phyloP scores from a whole-genome alignment of 2,888 invertebrate genomes.

The Globia sparganii region DNA sequence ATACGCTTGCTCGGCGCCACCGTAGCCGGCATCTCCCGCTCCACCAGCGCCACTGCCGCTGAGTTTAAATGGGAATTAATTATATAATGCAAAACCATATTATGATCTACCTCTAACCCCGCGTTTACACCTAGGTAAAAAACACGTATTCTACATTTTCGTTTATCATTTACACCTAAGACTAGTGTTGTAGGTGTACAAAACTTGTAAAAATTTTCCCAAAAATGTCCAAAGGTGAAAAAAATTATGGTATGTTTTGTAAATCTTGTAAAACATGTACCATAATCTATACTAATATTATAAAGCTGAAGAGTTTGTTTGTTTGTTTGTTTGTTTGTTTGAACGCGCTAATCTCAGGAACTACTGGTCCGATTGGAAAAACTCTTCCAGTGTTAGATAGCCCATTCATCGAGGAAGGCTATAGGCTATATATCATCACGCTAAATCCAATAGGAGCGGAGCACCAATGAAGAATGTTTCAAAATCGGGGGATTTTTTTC shows the following conservation, averaged over 20 bases:
- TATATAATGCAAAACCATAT: not conserved
- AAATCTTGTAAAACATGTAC: not conserved
- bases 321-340: no score
- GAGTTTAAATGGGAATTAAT: not conserved
- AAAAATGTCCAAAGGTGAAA: not conserved
- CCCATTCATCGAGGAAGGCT: no score
- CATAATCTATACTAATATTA: no score
- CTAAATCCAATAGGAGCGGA: no score
- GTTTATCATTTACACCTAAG: not conserved
- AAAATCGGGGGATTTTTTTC: no score
- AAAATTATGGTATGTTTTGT: not conserved
- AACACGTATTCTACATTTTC: not conserved
- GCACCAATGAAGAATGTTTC: no score
- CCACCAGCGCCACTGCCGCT: conserved; percentile 76
- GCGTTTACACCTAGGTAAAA: not conserved
- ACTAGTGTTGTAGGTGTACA: not conserved
- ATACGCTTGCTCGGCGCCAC: conserved; percentile 82
- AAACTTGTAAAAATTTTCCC: not conserved
- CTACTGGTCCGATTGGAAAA: no score
- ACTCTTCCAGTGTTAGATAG: no score
- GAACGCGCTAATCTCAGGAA: no score
- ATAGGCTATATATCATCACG: no score
- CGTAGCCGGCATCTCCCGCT: conserved; percentile 86
- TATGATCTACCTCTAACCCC: not conserved
- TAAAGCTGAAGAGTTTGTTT: no score